Evolutionary conservation across 2,113 vertebrate genomes (phyloP).

Genomic region (Nothoprocta pentlandii): DNA sequence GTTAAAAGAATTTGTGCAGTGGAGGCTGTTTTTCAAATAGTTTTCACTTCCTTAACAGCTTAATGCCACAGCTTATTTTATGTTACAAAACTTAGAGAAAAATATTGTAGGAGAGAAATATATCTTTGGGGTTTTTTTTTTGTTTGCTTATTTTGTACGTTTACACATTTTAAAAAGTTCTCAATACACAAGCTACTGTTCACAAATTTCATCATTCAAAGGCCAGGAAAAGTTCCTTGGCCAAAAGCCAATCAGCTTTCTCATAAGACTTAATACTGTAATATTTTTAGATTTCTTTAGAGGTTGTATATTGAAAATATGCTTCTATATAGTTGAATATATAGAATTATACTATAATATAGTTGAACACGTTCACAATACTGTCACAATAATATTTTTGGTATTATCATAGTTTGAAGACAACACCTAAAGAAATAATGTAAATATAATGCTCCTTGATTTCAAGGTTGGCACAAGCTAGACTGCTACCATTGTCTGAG

Average conservation of each 20-base stretch:
- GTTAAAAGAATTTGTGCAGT: rapidly evolving
- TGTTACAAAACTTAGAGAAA: neutral
- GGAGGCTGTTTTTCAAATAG: neutral
- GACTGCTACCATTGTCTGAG: neutral
- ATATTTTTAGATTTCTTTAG: neutral
- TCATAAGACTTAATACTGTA: rapidly evolving
- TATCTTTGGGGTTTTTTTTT: neutral
- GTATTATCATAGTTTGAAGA: neutral
- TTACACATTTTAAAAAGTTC: neutral
- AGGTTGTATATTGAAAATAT: neutral
- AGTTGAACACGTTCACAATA: neutral
- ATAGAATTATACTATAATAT: too few species aligned
- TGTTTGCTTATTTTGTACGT: neutral
- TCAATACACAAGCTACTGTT: neutral
- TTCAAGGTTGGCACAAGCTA: neutral
- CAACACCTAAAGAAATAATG: neutral
- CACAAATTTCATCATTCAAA: neutral
- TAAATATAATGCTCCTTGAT: neutral
- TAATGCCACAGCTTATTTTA: neutral
- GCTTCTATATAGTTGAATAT: neutral
- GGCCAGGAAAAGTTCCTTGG: neutral
- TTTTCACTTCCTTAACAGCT: neutral
- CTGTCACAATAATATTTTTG: rapidly evolving
- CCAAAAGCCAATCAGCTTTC: neutral
- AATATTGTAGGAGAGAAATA: neutral